A percentile compares a stretch with the other conserved stretches of the same genome.
Conservation (phyloP, 2,797 vertebrate species). For the Meda fulgida region DNA sequence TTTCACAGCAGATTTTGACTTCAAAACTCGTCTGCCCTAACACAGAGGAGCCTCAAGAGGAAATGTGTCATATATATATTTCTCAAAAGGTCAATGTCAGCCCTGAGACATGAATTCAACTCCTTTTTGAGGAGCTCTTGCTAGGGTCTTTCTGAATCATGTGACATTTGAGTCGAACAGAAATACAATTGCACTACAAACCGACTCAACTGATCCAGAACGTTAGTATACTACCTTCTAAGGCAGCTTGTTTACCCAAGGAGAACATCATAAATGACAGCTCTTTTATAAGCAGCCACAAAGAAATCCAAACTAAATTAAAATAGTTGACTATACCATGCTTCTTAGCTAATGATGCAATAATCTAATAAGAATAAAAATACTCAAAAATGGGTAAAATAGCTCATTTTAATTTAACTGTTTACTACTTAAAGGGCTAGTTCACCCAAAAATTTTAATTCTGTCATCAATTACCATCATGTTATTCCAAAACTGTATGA, state of each 20-base stretch:
- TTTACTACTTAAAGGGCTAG: no score
- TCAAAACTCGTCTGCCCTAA: slow-evolving; percentile 61
- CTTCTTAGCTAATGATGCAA: not conserved
- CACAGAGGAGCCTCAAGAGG: slow-evolving; percentile 44
- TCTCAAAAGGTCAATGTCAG: slow-evolving; percentile 44
- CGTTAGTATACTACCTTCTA: not conserved
- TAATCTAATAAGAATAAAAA: not conserved
- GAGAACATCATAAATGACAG: not conserved
- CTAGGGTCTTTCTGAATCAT: slow-evolving; percentile 9
- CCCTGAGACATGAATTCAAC: slow-evolving; percentile 26
- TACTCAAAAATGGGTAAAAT: not conserved
- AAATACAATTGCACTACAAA: slow-evolving; percentile 8
- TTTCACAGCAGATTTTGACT: slow-evolving; percentile 61
- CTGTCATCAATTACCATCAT: not conserved
- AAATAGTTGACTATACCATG: not conserved
- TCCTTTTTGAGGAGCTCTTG: slow-evolving; percentile 7
- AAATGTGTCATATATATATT: slow-evolving; percentile 46
- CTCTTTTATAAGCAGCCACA: not conserved
- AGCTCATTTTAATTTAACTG: no score
- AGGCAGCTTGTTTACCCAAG: not conserved
- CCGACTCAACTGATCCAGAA: not conserved
- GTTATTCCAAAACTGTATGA: not conserved
- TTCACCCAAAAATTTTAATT: rapidly evolving
- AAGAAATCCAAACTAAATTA: not conserved
- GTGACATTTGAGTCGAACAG: slow-evolving; percentile 4